These are phyloP conservation scores for Eumerus sabulonum DNA, from an alignment of 2,888 invertebrate genomes.

Conservation along the genomic window DNA sequence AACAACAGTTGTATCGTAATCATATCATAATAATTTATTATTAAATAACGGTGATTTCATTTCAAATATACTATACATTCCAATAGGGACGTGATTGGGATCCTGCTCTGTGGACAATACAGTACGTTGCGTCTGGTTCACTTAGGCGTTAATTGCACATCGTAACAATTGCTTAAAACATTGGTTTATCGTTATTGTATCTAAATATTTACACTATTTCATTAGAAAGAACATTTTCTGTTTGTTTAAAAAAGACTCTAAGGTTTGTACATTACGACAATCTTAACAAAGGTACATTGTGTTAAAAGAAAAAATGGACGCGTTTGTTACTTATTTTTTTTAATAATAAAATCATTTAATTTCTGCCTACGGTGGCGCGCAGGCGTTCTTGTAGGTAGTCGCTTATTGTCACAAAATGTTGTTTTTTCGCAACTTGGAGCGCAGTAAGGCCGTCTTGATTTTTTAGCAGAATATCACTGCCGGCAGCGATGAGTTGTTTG, in stretches of 20 bases:
- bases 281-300: constrained; percentile 60
- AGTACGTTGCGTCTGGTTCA: constrained; percentile 10
- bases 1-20: constrained; percentile 2
- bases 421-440: constrained; percentile 82
- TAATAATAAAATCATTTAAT: too few species aligned
- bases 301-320: constrained; percentile 19
- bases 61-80: constrained; percentile 15
- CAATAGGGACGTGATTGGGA: constrained; percentile 28
- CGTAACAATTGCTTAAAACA: constrained; percentile 55
- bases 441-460: constrained; percentile 87
- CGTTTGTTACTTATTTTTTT: background rate
- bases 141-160: constrained; percentile 46
- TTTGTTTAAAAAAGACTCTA: constrained; percentile 1
- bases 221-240: constrained; percentile 37
- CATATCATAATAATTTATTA: constrained; percentile 24
- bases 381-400: constrained; percentile 77
- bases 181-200: constrained; percentile 15
- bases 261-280: background rate
- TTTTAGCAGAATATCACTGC: constrained; percentile 83
- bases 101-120: background rate
- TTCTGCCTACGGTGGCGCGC: constrained; percentile 46
- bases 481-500: constrained; percentile 86
- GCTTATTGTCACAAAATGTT: constrained; percentile 77
- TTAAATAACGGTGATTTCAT: constrained; percentile 41
- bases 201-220: constrained; percentile 46